phyloP scores from a whole-genome alignment of 2,888 invertebrate genomes.

The Agrenia bidenticulata region DNA sequence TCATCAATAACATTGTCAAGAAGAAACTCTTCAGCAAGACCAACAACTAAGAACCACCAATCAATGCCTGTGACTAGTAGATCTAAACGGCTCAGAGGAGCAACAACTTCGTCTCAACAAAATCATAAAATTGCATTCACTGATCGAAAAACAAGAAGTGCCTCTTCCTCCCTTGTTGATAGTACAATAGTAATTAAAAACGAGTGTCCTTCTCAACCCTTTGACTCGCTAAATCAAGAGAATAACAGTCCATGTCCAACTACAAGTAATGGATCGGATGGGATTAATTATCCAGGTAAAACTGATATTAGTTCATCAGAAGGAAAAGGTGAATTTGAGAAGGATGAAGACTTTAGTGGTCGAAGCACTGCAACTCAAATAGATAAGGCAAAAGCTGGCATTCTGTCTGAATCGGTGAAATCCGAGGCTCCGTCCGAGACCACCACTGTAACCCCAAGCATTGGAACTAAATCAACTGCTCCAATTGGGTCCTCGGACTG shows the following conservation, averaged over 20 bases:
- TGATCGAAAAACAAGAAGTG: conserved; percentile 15
- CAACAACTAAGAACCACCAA: background rate
- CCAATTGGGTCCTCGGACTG: too few species aligned
- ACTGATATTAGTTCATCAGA: too few species aligned
- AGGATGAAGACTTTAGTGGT: too few species aligned
- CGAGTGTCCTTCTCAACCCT: too few species aligned
- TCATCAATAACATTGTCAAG: conserved; percentile 10
- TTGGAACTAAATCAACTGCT: too few species aligned
- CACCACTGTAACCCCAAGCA: too few species aligned
- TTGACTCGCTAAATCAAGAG: too few species aligned
- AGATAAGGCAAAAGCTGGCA: background rate
- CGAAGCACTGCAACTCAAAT: background rate
- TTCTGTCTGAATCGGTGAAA: background rate
- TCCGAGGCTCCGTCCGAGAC: conserved; percentile 3
- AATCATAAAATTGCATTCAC: conserved; percentile 6
- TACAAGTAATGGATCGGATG: too few species aligned
- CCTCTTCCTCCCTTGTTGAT: conserved; percentile 1
- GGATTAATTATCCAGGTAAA: too few species aligned
- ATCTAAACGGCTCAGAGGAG: conserved; percentile 16
- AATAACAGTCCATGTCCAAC: too few species aligned
- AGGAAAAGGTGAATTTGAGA: too few species aligned
- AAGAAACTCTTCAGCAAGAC: background rate
- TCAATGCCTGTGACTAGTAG: conserved; percentile 20
- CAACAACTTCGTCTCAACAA: conserved; percentile 8
- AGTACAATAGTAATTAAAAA: background rate